Base-by-base conservation (phyloP, 2,888 invertebrate genomes). In the Acanthosepion lycidas region DNA sequence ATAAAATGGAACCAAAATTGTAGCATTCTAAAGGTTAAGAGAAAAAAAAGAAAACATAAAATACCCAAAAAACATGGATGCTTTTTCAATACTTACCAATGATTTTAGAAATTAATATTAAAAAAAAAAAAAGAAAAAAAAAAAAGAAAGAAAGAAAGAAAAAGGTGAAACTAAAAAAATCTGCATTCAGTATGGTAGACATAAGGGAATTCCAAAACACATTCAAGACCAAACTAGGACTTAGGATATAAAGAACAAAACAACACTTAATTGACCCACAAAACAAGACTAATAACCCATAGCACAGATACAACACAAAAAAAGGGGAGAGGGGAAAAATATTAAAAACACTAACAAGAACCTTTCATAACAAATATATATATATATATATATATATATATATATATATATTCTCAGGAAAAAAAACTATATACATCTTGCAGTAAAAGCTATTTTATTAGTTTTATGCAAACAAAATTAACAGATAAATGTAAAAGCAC, bases 231-330 rank as follows among this genome's bases (percentile, higher is more conserved):
- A 78, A 78, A 78, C n/a, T 78, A 78, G n/a, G n/a, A 78, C 78
- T 78, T 78, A 9, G 5, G n/a, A 33, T 78, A 78, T 78, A n/a
- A 78, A 78, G 15, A 78, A 78, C 78, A 78, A 78, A 78, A 78
- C 78, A 78, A 78, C 78, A 78, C 78, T 78, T n/a, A 78, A 78
- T n/a, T 78, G n/a, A 78, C n/a, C 78, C 78, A 78, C 78, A 78
- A 78, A 33, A 78, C 78, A 78, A 78, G 78, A 78, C 78, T 33
- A 78, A 78, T 78, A 78, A 15, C 64, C 64, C 8, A 64, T 78
- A 78, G 15, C 78, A 78, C 78, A 78, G 23, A n/a, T 78, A 78
- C 78, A 78, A 78, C n/a, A 78, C n/a, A 78, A n/a, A 78, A 78
- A 78, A 59, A 59, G 18, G 20, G 55, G 20, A 55, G 20, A 20